Percentiles rank a stretch among this genome's conserved stretches.
Evolutionary conservation across 2,888 invertebrate genomes (phyloP).

Genomic region (Himalopsyche anomala): DNA sequence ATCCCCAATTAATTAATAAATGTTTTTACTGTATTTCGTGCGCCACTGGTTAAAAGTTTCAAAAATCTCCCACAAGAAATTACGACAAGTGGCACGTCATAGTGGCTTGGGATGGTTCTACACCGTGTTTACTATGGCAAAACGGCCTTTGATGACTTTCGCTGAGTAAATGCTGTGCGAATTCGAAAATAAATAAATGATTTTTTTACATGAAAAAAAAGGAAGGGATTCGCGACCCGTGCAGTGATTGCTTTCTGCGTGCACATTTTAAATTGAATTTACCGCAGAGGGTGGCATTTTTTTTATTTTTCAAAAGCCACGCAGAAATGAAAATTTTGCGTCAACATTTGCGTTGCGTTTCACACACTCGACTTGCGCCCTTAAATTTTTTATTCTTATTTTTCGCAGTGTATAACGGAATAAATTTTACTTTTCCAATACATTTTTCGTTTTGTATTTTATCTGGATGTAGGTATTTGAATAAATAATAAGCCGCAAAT

Average conservation of each 20-base stretch:
- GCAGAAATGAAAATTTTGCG: background rate
- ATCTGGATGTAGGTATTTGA: too few species aligned
- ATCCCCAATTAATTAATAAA: too few species aligned
- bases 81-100: background rate
- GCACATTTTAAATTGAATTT: slow-evolving; percentile 30
- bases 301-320: background rate
- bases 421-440: too few species aligned
- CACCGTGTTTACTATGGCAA: background rate
- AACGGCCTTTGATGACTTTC: background rate
- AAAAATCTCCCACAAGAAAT: slow-evolving; percentile 6
- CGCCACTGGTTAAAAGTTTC: background rate
- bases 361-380: too few species aligned
- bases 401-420: too few species aligned
- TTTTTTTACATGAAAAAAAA: background rate
- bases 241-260: slow-evolving; percentile 31
- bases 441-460: too few species aligned
- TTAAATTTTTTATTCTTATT: too few species aligned
- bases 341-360: background rate
- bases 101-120: background rate
- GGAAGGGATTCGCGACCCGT: background rate
- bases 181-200: slow-evolving; percentile 7
- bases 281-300: slow-evolving; percentile 6
- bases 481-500: too few species aligned
- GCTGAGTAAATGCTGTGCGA: background rate
- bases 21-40: background rate